Conservation (phyloP, 1,140 invertebrate species). For the Panulirus ornatus region DNA sequence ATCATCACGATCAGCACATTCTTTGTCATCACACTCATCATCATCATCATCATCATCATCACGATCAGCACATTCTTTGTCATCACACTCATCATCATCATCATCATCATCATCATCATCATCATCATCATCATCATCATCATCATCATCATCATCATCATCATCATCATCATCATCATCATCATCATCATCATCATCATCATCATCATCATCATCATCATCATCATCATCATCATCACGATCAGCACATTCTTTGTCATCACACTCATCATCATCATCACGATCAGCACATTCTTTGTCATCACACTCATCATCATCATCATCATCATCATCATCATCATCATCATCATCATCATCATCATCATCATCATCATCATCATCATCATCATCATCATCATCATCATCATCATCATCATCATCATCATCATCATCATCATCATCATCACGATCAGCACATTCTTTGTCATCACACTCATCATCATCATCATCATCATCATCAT, state of each 20-base stretch:
- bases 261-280: not conserved
- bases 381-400: too few relatives aligned
- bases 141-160: not conserved
- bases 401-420: not conserved
- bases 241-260: not conserved
- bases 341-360: too few relatives aligned
- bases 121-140: not conserved
- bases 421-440: not conserved
- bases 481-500: not conserved
- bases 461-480: not conserved
- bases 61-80: too few relatives aligned
- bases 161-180: too few relatives aligned
- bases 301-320: too few relatives aligned
- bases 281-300: not conserved
- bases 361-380: too few relatives aligned
- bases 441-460: not conserved
- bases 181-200: not conserved
- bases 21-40: too few relatives aligned
- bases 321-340: too few relatives aligned
- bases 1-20: too few relatives aligned
- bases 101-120: not conserved
- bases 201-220: not conserved
- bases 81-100: not conserved
- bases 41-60: too few relatives aligned
- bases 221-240: not conserved